phyloP scores from a whole-genome alignment of 2,113 vertebrate genomes.

The Sinocyclocheilus grahami region DNA sequence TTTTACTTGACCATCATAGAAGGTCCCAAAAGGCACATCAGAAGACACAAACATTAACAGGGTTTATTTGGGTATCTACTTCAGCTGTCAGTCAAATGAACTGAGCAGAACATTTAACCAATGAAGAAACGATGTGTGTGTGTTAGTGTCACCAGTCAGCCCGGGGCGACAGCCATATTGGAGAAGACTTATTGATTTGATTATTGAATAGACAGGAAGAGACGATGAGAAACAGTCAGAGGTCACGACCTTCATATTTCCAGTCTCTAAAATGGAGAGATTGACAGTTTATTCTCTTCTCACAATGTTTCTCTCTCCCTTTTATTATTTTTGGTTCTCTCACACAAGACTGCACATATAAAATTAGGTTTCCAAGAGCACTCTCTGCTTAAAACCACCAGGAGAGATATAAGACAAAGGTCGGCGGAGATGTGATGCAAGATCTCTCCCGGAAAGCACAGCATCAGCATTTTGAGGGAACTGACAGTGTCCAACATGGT shows the following conservation, averaged over 20 bases:
- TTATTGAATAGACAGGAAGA: neutral
- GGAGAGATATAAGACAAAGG: conserved; percentile 37
- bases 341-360: conserved; percentile 25
- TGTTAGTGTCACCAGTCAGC: conserved; percentile 15
- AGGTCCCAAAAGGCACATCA: conserved; percentile 43
- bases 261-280: conserved; percentile 5
- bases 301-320: neutral
- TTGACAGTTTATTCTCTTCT: conserved; percentile 8
- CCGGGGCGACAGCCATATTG: neutral
- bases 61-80: conserved; percentile 35
- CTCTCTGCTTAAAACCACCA: neutral
- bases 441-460: conserved; percentile 27
- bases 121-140: neutral
- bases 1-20: conserved; percentile 32
- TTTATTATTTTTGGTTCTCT: conserved; percentile 6
- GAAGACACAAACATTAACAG: conserved; percentile 11
- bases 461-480: conserved; percentile 25
- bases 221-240: neutral
- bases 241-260: conserved; percentile 33
- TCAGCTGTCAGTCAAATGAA: conserved; percentile 40
- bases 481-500: conserved; percentile 32
- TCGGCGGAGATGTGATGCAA: conserved; percentile 47
- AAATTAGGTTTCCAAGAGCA: conserved; percentile 29
- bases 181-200: neutral
- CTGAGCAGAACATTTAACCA: conserved; percentile 32